Conservation (phyloP, 2,797 vertebrate species). For the Garrulus glandarius region DNA sequence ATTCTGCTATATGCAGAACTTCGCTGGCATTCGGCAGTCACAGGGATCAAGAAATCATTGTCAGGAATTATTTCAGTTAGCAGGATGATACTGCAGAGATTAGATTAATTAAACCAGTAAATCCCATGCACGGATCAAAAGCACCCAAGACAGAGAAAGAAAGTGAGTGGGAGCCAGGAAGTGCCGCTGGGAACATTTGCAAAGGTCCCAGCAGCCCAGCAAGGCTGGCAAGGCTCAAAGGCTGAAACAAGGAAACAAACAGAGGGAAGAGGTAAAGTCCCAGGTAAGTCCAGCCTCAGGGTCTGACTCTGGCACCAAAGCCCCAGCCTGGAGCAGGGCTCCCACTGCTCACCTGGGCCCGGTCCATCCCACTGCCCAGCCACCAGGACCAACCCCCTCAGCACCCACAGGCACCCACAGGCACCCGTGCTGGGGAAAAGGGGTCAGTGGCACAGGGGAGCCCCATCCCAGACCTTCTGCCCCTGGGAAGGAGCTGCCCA, state of each 20-base stretch:
- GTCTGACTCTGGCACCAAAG: background rate
- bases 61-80: slow-evolving; percentile 61
- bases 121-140: slow-evolving; percentile 17
- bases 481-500: rapidly evolving
- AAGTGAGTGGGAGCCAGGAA: background rate
- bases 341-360: rapidly evolving
- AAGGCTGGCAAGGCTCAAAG: background rate
- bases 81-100: slow-evolving; percentile 48
- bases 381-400: background rate
- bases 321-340: background rate
- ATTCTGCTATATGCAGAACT: background rate
- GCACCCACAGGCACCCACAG: too few species aligned
- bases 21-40: background rate
- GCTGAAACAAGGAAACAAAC: background rate
- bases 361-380: background rate
- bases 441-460: rapidly evolving
- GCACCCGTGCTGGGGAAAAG: rapidly evolving
- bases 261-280: background rate
- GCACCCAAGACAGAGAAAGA: background rate
- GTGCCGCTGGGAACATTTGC: background rate
- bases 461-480: background rate
- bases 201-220: background rate
- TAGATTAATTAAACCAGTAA: slow-evolving; percentile 73
- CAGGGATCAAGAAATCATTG: slow-evolving; percentile 38
- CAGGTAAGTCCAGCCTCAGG: background rate